Evolutionary conservation across 2,888 invertebrate genomes (phyloP).

Genomic region (Myopa tessellatipennis): DNA sequence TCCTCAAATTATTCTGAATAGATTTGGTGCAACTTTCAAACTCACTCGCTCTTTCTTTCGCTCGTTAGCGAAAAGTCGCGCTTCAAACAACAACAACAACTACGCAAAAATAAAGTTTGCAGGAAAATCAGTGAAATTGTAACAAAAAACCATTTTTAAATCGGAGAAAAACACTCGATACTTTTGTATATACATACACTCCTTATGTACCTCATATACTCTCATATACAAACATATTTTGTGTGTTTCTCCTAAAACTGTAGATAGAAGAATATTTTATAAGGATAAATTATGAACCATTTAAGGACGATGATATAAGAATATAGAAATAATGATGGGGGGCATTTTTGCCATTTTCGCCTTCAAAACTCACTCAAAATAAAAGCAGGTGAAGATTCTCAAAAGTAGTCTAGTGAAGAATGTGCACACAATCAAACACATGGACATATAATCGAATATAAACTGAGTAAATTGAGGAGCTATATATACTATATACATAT

Average conservation of each 20-base stretch:
- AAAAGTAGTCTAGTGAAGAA: too few relatives aligned
- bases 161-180: background rate
- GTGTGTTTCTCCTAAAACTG: background rate
- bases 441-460: background rate
- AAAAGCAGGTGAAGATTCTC: background rate
- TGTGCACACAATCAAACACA: too few relatives aligned
- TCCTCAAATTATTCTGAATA: background rate
- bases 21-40: slow-evolving; percentile 2
- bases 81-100: background rate
- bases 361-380: slow-evolving; percentile 14
- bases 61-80: too few relatives aligned
- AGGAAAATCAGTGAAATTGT: background rate
- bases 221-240: background rate
- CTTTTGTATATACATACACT: background rate
- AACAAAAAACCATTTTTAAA: background rate
- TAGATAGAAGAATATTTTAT: background rate
- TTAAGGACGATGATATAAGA: slow-evolving; percentile 24
- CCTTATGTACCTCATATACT: background rate
- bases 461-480: background rate
- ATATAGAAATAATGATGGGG: background rate
- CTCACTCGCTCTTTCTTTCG: slow-evolving; percentile 14
- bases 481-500: background rate
- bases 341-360: slow-evolving; percentile 24
- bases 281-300: background rate
- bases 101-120: background rate